phyloP scores from a whole-genome alignment of 2,113 vertebrate genomes.

The Tinamus guttatus region DNA sequence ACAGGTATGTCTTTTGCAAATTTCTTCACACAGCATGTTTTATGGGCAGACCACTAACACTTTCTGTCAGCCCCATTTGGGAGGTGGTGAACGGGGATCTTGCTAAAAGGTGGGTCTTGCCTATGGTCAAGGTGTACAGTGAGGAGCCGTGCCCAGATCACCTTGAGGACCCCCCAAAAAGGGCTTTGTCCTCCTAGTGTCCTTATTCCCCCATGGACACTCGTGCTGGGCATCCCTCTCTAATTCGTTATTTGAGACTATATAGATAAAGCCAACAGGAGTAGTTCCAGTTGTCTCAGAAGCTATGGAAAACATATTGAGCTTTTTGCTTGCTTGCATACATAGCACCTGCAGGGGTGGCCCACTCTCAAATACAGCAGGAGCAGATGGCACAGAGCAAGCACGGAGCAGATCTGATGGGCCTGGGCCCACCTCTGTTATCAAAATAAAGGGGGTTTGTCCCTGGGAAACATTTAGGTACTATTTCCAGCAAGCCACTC shows the following conservation, averaged over 20 bases:
- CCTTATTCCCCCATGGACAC: accelerated
- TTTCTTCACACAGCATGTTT: background rate
- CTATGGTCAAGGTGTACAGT: conserved; percentile 25
- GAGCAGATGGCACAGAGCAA: background rate
- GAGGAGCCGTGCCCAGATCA: background rate
- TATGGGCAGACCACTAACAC: background rate
- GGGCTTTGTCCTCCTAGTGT: accelerated
- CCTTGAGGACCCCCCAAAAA: background rate
- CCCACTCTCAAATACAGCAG: background rate
- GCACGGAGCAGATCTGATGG: background rate
- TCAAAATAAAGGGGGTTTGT: background rate
- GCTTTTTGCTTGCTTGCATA: background rate
- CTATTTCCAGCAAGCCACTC: background rate
- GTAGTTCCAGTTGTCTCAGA: background rate
- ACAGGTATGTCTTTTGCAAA: background rate
- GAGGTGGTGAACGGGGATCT: background rate
- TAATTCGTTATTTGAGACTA: background rate
- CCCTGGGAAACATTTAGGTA: background rate
- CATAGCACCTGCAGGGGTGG: background rate
- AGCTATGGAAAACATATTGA: background rate
- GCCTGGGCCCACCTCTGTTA: no score
- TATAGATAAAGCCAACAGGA: background rate
- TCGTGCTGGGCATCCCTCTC: accelerated
- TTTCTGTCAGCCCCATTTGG: background rate
- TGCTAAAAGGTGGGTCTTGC: conserved; percentile 13